phyloP scores from a whole-genome alignment of 2,797 vertebrate species.

The Melanotaenia nigrans region DNA sequence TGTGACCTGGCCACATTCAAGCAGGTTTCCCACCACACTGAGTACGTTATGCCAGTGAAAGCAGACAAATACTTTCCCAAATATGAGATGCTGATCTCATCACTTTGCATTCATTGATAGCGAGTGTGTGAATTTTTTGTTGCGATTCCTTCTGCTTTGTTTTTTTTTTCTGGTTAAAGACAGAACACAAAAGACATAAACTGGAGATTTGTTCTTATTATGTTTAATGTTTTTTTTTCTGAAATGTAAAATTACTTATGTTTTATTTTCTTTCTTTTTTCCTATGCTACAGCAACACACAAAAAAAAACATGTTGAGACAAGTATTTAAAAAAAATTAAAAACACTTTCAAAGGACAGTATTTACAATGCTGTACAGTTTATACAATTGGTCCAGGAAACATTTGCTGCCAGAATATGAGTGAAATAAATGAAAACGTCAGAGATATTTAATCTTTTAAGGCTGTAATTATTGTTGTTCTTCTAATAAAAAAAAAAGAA shows the following conservation, averaged over 20 bases:
- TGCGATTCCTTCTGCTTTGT: background rate
- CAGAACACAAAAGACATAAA: slow-evolving; percentile 1
- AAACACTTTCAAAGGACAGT: slow-evolving; percentile 29
- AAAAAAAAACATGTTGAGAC: slow-evolving; percentile 8
- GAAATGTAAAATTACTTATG: slow-evolving; percentile 10
- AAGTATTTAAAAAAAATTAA: background rate
- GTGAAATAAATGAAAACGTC: slow-evolving; percentile 9
- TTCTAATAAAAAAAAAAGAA: background rate
- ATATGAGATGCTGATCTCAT: slow-evolving; percentile 20
- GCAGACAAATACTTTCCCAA: slow-evolving; percentile 21
- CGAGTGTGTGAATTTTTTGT: background rate
- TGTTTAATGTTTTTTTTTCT: slow-evolving; percentile 34
- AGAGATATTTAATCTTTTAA: background rate
- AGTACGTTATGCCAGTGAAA: slow-evolving; percentile 66
- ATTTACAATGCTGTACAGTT: slow-evolving; percentile 73
- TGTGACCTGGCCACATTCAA: slow-evolving; percentile 35
- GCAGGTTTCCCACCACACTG: slow-evolving; percentile 51
- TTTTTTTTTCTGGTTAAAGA: slow-evolving; percentile 7
- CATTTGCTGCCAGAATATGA: slow-evolving; percentile 5
- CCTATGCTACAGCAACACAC: slow-evolving; percentile 33
- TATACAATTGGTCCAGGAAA: slow-evolving; percentile 40
- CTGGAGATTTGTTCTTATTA: background rate
- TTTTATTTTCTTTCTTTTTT: background rate
- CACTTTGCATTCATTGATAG: background rate
- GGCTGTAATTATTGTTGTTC: slow-evolving; percentile 7